Conservation (phyloP, 2,888 invertebrate genomes). For the Amblyjoppa proteus region DNA sequence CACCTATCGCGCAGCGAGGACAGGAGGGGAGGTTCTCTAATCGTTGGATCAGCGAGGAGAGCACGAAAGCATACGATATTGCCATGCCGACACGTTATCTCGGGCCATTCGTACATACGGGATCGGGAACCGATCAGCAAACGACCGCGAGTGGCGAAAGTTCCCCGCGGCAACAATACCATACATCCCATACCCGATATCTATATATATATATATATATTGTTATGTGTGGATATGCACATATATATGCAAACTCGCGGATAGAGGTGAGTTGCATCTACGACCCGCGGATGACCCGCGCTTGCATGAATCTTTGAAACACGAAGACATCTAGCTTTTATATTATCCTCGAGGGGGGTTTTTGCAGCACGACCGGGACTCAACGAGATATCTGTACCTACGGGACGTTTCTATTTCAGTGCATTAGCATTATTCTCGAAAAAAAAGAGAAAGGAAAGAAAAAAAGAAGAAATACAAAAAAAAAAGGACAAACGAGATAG, state of each 20-base stretch:
- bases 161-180: conserved; percentile 38
- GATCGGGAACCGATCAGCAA: conserved; percentile 44
- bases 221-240: neutral
- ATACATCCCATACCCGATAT: conserved; percentile 4
- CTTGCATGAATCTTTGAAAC: conserved; percentile 53
- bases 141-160: conserved; percentile 19
- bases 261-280: conserved; percentile 60
- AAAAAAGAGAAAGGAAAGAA: conserved; percentile 26
- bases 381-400: conserved; percentile 39
- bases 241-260: conserved; percentile 30
- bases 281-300: conserved; percentile 59
- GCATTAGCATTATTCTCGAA: conserved; percentile 57
- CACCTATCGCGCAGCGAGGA: conserved; percentile 29
- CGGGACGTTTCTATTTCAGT: conserved; percentile 67
- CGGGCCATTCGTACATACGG: conserved; percentile 50
- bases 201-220: neutral
- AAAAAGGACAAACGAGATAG: conserved; percentile 19
- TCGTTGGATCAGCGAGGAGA: conserved; percentile 67
- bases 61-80: conserved; percentile 67
- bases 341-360: conserved; percentile 21
- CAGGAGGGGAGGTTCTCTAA: conserved; percentile 46
- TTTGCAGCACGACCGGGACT: conserved; percentile 52
- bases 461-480: conserved; percentile 18
- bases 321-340: conserved; percentile 59
- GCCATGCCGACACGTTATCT: conserved; percentile 57